Base-by-base conservation (phyloP, 2,797 vertebrate genomes). In the Megalops cyprinoides region DNA sequence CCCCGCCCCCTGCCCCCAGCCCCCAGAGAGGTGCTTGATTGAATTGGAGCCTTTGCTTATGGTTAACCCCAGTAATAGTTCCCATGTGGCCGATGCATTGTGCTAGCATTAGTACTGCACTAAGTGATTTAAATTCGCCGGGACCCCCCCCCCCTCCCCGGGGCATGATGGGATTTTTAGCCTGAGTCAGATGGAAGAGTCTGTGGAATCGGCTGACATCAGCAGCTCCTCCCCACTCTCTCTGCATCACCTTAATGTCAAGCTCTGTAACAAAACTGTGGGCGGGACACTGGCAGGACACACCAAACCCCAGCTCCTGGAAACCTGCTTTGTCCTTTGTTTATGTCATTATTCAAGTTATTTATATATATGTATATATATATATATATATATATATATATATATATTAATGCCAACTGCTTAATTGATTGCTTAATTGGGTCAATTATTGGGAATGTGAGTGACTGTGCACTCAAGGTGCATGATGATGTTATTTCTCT, bases 131-230 rank as follows among this genome's bases (percentile, higher is more conserved):
- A 76, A 87, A 82, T 81, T 81, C 31, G 79, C 74, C 74, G n/a
- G 60, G 79, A 73, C 82, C 73, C 78, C 31, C 60, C 81, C 77
- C 55, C 82, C 73, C 78, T 31, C 60, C 81, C 77, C 55, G 76
- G 82, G 79, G 79, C 53, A 77, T 55, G 75, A 74, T 82, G 69
- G 83, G 82, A 77, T 80, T 79, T n/a, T 84, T 78, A 31, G 81
- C 80, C 71, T 81, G 83, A 82, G 56, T 85, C 76, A 80, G 81
- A 14, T 25, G 79, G 82, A 86, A 84, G 80, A 62, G 62, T 76
- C 78, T 58, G 78, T n/a, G 65, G 81, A 85, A 87, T 74, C 69
- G 83, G 85, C 88, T 85, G 84, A 89, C 77, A 79, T 79, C 56
- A 85, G 83, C 81, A 87, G 67, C 58, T 25, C 20, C 48, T 48